Evolutionary conservation across 2,797 vertebrate species (phyloP).

Genomic region (Mormyrops boulengeri): DNA sequence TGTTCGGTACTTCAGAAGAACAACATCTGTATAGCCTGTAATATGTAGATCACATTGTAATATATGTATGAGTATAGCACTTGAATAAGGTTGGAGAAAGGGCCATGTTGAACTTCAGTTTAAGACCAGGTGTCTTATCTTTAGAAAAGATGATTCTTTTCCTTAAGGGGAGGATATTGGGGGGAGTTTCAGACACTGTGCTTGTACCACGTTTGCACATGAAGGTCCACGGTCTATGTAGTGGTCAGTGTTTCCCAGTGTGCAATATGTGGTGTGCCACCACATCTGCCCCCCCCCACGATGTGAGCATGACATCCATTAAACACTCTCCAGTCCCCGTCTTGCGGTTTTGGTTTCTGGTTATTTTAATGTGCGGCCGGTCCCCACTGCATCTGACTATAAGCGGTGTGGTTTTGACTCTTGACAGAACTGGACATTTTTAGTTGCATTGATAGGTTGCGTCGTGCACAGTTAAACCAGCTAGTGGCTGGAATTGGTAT

Average conservation of each 20-base stretch:
- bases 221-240: conserved; percentile 21
- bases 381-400: not conserved
- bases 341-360: not conserved
- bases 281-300: not conserved
- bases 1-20: conserved; percentile 7
- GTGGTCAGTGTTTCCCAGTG: conserved; percentile 12
- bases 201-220: conserved; percentile 28
- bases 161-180: not conserved
- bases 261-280: conserved; percentile 19
- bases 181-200: conserved; percentile 15
- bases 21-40: conserved; percentile 23
- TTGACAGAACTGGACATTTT: not conserved
- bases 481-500: not conserved
- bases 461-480: not conserved
- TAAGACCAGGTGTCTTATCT: conserved; percentile 19
- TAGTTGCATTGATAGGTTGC: not conserved
- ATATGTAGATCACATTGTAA: conserved; percentile 26
- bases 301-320: conserved; percentile 26
- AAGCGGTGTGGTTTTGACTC: not conserved
- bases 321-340: conserved; percentile 18
- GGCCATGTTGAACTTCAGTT: not conserved
- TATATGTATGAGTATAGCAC: conserved; percentile 32
- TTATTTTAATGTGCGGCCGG: not conserved
- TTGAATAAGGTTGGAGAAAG: not conserved
- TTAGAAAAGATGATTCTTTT: not conserved